Conservation (phyloP, 2,113 vertebrate genomes). For the Esox niger region DNA sequence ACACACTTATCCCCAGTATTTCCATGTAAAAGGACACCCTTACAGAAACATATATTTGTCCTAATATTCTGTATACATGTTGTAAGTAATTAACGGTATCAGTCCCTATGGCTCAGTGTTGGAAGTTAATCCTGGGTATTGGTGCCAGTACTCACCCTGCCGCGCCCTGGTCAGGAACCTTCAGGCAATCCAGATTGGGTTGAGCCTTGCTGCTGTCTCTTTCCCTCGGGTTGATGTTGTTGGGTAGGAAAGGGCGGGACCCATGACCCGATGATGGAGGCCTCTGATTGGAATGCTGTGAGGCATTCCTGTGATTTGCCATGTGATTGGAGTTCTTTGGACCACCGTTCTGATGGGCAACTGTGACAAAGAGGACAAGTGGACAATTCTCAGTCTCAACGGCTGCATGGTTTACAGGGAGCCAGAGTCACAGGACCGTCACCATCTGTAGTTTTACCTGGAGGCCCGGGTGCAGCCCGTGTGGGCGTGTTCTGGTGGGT, state of each 20-base stretch:
- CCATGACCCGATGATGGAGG: conserved; percentile 64
- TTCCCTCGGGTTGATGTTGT: conserved; percentile 65
- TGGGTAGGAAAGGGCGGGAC: conserved; percentile 79
- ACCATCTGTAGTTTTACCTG: conserved; percentile 72
- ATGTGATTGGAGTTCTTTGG: conserved; percentile 68
- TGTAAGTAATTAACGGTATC: neutral
- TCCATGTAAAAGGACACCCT: too few species aligned
- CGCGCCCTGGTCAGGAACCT: conserved; percentile 92
- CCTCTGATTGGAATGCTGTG: conserved; percentile 70
- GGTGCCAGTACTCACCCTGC: conserved; percentile 85
- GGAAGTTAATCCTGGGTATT: neutral
- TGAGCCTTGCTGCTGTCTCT: conserved; percentile 73
- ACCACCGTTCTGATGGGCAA: conserved; percentile 86
- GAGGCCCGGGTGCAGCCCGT: conserved; percentile 87
- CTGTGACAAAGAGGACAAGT: conserved; percentile 49
- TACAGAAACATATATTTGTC: too few species aligned
- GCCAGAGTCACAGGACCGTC: conserved; percentile 59
- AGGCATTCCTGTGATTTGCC: conserved; percentile 68
- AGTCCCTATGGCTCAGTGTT: neutral
- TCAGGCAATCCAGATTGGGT: conserved; percentile 87
- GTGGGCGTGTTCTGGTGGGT: conserved; percentile 76
- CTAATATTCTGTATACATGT: neutral
- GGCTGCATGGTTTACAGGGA: conserved; percentile 24
- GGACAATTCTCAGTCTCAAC: neutral
- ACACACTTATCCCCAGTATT: neutral